These are phyloP conservation scores for Prinia subflava DNA, from an alignment of 2,113 vertebrate species.

Conservation along the genomic window DNA sequence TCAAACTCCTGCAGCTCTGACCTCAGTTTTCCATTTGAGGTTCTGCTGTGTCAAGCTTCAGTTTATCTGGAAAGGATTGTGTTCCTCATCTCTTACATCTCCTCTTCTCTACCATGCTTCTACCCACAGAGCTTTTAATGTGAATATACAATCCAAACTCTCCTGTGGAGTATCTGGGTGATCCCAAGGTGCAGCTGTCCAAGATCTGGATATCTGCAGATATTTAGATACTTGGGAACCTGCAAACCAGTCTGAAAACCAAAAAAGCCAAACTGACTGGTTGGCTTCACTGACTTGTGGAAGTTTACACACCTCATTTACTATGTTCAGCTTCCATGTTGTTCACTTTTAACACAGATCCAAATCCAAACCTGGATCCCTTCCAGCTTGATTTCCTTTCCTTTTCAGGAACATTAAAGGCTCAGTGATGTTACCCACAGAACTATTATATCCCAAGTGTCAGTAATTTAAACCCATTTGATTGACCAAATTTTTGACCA, in stretches of 20 bases:
- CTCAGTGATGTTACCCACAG: background rate
- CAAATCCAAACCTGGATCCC: background rate
- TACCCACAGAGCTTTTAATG: rapidly evolving
- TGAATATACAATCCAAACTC: background rate
- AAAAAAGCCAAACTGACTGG: background rate
- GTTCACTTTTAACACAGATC: background rate
- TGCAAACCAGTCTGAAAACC: background rate
- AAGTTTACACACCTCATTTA: background rate
- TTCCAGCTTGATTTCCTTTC: background rate
- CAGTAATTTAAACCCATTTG: background rate
- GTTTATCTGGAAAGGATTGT: background rate
- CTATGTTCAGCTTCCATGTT: rapidly evolving
- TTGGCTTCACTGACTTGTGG: background rate
- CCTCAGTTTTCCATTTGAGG: background rate
- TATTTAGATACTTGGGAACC: background rate
- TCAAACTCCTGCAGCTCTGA: background rate
- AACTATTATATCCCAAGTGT: background rate
- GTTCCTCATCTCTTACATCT: background rate
- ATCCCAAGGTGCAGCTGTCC: background rate
- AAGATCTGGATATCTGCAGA: background rate
- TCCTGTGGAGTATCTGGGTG: background rate
- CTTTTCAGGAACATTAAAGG: background rate
- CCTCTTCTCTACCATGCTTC: background rate
- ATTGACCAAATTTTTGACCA: background rate
- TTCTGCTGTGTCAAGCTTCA: background rate